These are phyloP conservation scores for Luehdorfia chinensis DNA, from an alignment of 1,140 invertebrate species.

Conservation along the genomic window DNA sequence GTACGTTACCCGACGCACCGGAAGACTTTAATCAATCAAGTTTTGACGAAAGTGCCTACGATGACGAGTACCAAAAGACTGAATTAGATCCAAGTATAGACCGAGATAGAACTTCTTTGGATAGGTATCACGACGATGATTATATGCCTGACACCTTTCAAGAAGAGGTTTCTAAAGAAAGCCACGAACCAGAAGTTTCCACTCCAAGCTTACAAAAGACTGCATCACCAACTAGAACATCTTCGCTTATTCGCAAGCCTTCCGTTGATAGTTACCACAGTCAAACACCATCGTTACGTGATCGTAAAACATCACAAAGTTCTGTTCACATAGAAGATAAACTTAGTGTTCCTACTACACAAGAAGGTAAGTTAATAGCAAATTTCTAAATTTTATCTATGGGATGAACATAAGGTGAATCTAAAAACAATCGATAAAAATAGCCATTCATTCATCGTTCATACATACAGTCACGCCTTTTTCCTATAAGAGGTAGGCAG, in stretches of 20 bases:
- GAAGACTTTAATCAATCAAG: conserved; percentile 58
- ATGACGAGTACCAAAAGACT: conserved; percentile 73
- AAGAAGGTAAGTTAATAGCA: conserved; percentile 60
- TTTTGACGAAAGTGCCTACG: conserved; percentile 74
- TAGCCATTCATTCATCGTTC: no score
- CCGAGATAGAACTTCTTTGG: conserved; percentile 60
- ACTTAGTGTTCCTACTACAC: conserved; percentile 48
- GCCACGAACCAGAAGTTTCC: conserved; percentile 42
- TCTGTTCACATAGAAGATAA: conserved; percentile 68
- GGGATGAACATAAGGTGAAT: no score
- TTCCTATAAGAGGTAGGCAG: no score
- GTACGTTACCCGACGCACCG: conserved; percentile 64
- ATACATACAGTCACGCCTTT: no score
- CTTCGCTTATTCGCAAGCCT: conserved; percentile 55
- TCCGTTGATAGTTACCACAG: conserved; percentile 70
- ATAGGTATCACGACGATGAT: conserved; percentile 66
- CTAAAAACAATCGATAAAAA: no score
- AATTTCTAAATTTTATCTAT: conserved; percentile 10
- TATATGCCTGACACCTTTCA: conserved; percentile 53
- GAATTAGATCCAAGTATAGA: conserved; percentile 66
- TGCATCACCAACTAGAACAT: conserved; percentile 57
- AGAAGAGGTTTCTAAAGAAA: conserved; percentile 52
- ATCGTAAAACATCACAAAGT: conserved; percentile 68
- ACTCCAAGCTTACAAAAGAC: conserved; percentile 52
- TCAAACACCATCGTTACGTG: conserved; percentile 61